Evolutionary conservation across 2,113 vertebrate genomes (phyloP), one percentile per base, ranked within the genome.

Genomic region (Saguinus imperator): DNA sequence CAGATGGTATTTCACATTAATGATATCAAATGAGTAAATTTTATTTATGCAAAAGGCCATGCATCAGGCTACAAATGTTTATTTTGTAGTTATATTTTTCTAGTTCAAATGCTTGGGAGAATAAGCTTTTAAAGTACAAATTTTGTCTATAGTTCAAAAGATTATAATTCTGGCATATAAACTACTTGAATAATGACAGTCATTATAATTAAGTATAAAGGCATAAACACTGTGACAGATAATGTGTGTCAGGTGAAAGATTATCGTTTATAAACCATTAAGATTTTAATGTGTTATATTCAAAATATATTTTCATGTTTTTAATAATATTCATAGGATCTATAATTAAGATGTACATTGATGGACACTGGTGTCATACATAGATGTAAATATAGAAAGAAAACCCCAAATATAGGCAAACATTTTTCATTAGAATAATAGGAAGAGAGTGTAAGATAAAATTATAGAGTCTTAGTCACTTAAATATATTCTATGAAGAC

Each of bases 131-230:
- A 29, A 89, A 91, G 16, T 81, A 95, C 21, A 68, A 68, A 81
- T 89, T 66, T 89, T 68, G 58, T 50, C n/a, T 66, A n/a, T 58
- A 76, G 40, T 57, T 18, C 76, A 70, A 79, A 92, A 87, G 81
- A 89, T 95, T 91, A 68, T 73, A 89, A 92, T 96, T 91, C 17
- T 93, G 37, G 37, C 76, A 73, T 80, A 83, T n/a, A 89, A 95
- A 89, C 40, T 81, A 6, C 52, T 84, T 96, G 43, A 94, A 77
- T 96, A 95, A 89, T 87, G 77, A 76, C 14, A 91, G 75, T 66
- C 79, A 92, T 94, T 94, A 89, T 83, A 87, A 87, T 91, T 88
- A 79, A 68, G 21, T 84, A 58, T 79, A 93, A 97, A 97, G 43
- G 37, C 55, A 87, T 89, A 94, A 94, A 91, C 68, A 89, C 17